Conservation (phyloP, 2,888 invertebrate genomes). For the Hermaeophaga mercurialis region DNA sequence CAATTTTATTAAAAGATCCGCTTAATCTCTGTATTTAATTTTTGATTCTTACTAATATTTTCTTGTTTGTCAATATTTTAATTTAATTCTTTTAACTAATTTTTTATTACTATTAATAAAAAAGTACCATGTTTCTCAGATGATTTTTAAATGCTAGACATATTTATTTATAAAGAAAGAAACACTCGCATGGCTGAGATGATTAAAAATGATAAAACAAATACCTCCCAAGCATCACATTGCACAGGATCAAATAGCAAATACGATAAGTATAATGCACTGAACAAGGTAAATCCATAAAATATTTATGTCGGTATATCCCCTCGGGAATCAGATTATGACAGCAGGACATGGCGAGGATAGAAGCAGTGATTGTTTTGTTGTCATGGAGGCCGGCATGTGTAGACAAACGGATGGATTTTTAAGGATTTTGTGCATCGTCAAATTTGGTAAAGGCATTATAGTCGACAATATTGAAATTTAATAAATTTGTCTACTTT, state of each 20-base stretch:
- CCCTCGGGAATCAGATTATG: slow-evolving; percentile 58
- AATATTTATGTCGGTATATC: slow-evolving; percentile 57
- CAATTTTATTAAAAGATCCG: too few species aligned
- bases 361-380: slow-evolving; percentile 23
- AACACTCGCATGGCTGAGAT: slow-evolving; percentile 1
- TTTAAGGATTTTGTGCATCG: slow-evolving; percentile 13
- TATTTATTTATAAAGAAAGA: background rate
- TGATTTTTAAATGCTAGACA: too few species aligned
- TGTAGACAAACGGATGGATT: slow-evolving; percentile 17
- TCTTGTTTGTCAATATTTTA: too few species aligned
- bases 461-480: background rate
- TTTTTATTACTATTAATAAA: too few species aligned
- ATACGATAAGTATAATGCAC: slow-evolving; percentile 59
- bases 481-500: too few species aligned
- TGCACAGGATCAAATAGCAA: slow-evolving; percentile 55
- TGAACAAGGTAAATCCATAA: slow-evolving; percentile 60
- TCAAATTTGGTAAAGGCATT: background rate
- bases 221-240: slow-evolving; percentile 47
- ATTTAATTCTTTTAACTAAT: too few species aligned
- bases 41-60: too few species aligned
- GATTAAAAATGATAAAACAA: slow-evolving; percentile 29
- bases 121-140: too few species aligned
- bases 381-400: slow-evolving; percentile 6
- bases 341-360: slow-evolving; percentile 43
- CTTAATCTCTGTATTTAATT: too few species aligned